Evolutionary conservation across 1,140 invertebrate genomes (phyloP), one percentile per base, ranked within the genome.

Genomic region (Pseudomyrmex sp.): DNA sequence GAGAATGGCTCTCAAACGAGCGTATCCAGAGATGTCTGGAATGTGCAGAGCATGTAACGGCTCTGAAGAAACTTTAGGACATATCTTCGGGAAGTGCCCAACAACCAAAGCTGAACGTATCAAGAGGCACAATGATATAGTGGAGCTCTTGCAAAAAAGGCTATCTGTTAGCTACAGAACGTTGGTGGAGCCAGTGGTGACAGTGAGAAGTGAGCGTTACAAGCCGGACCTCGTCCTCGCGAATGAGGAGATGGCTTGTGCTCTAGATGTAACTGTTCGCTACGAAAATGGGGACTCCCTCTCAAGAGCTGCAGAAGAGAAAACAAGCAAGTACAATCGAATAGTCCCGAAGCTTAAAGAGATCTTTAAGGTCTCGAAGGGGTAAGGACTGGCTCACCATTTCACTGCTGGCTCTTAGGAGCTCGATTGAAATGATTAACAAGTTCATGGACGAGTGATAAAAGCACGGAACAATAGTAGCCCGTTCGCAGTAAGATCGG

Each of bases 201-300:
- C 26, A 10, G 26, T 73, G 0, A 1, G 23, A 0, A 54, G 66
- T 0, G 82, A 82, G 4, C 2, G 77, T 0, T 56, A 52, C 0
- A 86, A 80, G n/a, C 85, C 87, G 1, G 82, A 88, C 12, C 72
- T 77, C 52, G 76, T 83, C 52, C 7, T 85, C 0, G 10, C 12
- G n/a, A 54, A 63, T 65, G 18, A 77, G 84, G 72, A 68, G 59
- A 61, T 75, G 85, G 72, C 85, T 23, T 66, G 85, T 48, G 90
- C 92, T 62, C 84, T 90, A 66, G 92, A 92, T 59, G 86, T 93
- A 0, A 91, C 91, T 8, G 88, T 93, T 73, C 83, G 90, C 54
- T 92, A 91, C 73, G 91, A 93, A 62, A 88, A 92, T n/a, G 68
- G 65, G 10, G 26, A 84, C 3, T 91, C 70, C 12, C 65, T 87